Evolutionary conservation across 1,140 invertebrate genomes (phyloP).

Genomic region (Colletes latitarsis): DNA sequence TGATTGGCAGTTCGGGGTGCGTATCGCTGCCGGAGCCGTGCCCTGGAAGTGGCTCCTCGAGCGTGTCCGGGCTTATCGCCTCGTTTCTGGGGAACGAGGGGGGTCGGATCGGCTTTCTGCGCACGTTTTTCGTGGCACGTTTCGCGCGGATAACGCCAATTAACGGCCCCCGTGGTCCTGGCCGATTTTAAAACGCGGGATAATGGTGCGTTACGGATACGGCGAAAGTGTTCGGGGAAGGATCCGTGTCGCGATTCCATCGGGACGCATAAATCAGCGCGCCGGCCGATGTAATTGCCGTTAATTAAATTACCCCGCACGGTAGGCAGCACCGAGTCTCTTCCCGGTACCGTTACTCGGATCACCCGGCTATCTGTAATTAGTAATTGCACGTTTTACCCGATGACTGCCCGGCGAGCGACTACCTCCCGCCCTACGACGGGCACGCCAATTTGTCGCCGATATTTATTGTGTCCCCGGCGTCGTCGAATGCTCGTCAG

Average conservation of each 20-base stretch:
- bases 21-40: slow-evolving; percentile 39
- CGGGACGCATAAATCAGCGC: slow-evolving; percentile 54
- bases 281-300: slow-evolving; percentile 60
- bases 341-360: slow-evolving; percentile 54
- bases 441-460: slow-evolving; percentile 55
- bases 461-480: slow-evolving; percentile 35
- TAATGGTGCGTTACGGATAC: slow-evolving; percentile 43
- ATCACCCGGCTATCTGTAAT: slow-evolving; percentile 61
- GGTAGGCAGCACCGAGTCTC: slow-evolving; percentile 2
- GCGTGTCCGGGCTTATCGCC: slow-evolving; percentile 35
- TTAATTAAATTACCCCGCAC: slow-evolving; percentile 64
- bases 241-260: slow-evolving; percentile 46
- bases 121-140: slow-evolving; percentile 26
- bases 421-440: background rate
- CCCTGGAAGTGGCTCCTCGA: slow-evolving; percentile 17
- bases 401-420: slow-evolving; percentile 20
- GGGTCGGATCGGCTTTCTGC: background rate
- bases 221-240: slow-evolving; percentile 53
- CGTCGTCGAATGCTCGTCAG: background rate
- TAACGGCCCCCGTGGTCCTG: slow-evolving; percentile 13
- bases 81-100: background rate
- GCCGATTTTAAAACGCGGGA: slow-evolving; percentile 29
- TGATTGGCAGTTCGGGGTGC: slow-evolving; percentile 69
- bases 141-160: slow-evolving; percentile 55
- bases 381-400: slow-evolving; percentile 61